A percentile compares a stretch with the other conserved stretches of the same genome.
These are phyloP conservation scores for Tylochromis polylepis DNA, from an alignment of 2,113 vertebrate genomes.

Conservation along the genomic window DNA sequence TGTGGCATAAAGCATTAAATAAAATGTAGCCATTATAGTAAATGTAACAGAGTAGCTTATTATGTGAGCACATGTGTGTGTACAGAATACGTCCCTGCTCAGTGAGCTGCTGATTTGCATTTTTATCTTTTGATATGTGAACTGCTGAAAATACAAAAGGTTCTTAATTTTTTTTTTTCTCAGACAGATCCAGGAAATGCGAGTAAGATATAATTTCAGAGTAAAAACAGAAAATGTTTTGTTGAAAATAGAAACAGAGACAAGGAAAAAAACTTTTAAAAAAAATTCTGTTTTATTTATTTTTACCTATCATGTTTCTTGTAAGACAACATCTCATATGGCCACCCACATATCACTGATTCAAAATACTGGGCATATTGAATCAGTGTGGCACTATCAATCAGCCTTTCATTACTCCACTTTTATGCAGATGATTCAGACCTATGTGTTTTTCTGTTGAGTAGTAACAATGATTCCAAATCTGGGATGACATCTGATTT, in stretches of 20 bases:
- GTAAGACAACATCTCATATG: not conserved
- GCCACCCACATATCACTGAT: not conserved
- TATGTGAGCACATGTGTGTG: not conserved
- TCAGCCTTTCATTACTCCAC: not conserved
- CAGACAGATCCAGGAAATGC: not conserved
- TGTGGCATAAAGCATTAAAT: not conserved
- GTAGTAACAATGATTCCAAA: not conserved
- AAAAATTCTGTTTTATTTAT: not conserved
- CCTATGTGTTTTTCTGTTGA: not conserved
- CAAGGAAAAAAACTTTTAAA: not conserved
- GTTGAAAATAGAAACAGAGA: not conserved
- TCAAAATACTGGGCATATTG: not conserved
- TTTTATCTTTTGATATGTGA: not conserved
- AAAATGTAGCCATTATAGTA: not conserved
- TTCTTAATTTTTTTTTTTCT: not conserved
- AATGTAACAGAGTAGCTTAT: not conserved
- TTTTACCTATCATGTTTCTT: not conserved
- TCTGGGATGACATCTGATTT: not conserved
- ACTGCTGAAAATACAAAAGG: not conserved
- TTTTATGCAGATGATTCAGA: not conserved
- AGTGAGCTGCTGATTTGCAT: not conserved
- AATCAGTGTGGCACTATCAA: not conserved
- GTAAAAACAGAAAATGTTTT: not conserved
- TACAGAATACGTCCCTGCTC: not conserved
- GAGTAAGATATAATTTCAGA: not conserved